A percentile compares a stretch with the other conserved stretches of the same genome.
Evolutionary conservation across 2,113 vertebrate genomes (phyloP).

Genomic region (Asarcornis scutulata): DNA sequence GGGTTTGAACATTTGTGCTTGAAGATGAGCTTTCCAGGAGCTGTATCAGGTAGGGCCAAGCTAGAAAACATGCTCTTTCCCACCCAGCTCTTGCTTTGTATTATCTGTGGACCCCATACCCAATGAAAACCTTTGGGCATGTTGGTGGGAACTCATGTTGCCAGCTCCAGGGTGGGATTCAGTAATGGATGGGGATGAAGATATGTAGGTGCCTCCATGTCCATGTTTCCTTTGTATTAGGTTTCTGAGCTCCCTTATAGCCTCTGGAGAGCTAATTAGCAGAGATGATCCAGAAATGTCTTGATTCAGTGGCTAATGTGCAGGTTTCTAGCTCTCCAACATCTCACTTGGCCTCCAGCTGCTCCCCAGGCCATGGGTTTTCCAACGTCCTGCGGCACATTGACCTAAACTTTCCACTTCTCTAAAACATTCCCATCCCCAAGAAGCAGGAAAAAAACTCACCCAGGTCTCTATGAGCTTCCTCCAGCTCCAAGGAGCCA

Average conservation of each 20-base stretch:
- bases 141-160: not conserved
- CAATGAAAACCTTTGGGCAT: not conserved
- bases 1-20: not conserved
- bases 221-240: rapidly evolving
- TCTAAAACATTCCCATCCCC: not conserved
- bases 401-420: not conserved
- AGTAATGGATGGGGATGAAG: not conserved
- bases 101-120: not conserved
- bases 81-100: not conserved
- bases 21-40: not conserved
- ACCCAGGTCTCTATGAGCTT: not conserved
- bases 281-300: not conserved
- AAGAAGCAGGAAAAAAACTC: not conserved
- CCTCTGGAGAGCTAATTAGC: not conserved
- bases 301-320: not conserved
- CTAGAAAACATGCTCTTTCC: not conserved
- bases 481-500: not conserved
- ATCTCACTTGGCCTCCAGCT: not conserved
- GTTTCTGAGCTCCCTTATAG: not conserved
- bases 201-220: not conserved
- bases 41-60: not conserved
- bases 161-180: not conserved
- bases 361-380: not conserved
- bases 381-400: not conserved
- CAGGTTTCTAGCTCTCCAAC: not conserved